Conservation (phyloP, 2,113 vertebrate species). For the Oxyura jamaicensis region DNA sequence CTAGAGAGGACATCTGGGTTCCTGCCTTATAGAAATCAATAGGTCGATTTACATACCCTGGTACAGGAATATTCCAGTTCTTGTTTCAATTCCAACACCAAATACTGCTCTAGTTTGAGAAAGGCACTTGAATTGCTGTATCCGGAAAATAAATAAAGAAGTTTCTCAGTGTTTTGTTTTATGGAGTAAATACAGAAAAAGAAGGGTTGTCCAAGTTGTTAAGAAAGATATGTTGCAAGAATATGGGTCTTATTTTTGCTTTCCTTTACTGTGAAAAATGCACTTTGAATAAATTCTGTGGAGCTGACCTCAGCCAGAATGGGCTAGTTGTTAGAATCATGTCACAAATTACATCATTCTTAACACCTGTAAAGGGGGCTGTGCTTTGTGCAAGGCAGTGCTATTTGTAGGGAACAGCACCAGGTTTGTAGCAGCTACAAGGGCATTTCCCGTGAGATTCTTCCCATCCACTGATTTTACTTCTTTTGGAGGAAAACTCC, state of each 20-base stretch:
- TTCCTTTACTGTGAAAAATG: neutral
- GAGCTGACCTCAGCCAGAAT: neutral
- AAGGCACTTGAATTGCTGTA: neutral
- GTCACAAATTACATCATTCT: neutral
- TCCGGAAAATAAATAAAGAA: neutral
- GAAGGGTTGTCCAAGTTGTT: neutral
- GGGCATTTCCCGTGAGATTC: neutral
- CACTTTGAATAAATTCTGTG: neutral
- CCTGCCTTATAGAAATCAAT: fast-evolving
- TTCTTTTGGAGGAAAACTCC: neutral
- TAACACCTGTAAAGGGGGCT: neutral
- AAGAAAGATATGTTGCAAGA: neutral
- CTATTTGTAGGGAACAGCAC: neutral
- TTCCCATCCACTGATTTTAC: neutral
- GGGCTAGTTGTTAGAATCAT: neutral
- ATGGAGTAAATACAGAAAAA: neutral
- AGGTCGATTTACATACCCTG: neutral
- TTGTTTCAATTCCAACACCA: neutral
- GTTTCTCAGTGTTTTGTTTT: neutral
- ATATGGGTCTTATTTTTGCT: neutral
- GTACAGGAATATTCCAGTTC: neutral
- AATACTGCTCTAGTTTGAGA: neutral
- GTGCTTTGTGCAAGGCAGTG: neutral
- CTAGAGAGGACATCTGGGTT: neutral
- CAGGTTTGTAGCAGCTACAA: neutral